Conservation (phyloP, 2,888 invertebrate genomes). For the Nephrotoma guestfalica region DNA sequence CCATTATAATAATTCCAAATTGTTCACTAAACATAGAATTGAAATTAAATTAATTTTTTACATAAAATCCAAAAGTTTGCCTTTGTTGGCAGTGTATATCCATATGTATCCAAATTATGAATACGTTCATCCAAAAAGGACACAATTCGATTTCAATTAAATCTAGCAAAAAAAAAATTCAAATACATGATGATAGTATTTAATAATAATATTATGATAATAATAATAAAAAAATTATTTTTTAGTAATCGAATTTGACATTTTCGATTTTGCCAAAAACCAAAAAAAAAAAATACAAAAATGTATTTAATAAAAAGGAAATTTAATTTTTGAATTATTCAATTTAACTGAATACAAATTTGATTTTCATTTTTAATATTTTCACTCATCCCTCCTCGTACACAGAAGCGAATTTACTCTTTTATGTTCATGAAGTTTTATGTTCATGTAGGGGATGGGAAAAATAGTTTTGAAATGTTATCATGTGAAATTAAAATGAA, state of each 20-base stretch:
- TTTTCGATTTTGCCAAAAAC: neutral
- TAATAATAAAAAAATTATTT: neutral
- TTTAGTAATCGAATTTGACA: neutral
- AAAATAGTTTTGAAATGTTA: too few species aligned
- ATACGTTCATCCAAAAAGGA: neutral
- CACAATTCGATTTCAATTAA: neutral
- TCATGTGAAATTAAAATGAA: too few species aligned
- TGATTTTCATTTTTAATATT: neutral
- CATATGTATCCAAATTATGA: neutral
- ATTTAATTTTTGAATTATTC: neutral
- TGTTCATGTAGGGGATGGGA: neutral
- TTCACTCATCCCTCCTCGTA: neutral
- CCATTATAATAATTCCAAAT: neutral
- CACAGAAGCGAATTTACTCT: neutral
- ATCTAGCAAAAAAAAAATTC: neutral
- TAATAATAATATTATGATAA: neutral
- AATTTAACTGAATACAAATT: neutral
- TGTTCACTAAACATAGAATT: neutral
- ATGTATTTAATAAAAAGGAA: neutral
- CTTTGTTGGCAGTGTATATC: neutral
- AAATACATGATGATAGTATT: neutral
- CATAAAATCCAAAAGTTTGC: neutral
- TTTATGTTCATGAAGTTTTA: neutral
- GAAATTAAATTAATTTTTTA: neutral
- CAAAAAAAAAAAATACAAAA: neutral